These are phyloP conservation scores for Ophion costatus DNA, from an alignment of 2,888 invertebrate species.

Conservation along the genomic window DNA sequence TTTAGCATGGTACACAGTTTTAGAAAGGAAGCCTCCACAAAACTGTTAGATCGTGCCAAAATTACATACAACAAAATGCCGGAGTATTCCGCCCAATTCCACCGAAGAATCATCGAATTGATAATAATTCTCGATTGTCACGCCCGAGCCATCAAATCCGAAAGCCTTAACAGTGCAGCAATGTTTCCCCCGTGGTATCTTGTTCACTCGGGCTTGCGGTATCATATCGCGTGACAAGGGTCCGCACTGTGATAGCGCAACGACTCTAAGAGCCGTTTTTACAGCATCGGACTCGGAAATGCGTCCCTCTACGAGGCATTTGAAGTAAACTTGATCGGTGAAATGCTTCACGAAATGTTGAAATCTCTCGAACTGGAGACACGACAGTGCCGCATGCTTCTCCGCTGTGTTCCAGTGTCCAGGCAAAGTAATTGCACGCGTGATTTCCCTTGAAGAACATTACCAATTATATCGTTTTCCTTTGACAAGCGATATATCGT, in stretches of 20 bases:
- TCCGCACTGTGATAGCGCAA: slow-evolving; percentile 86
- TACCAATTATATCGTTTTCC: slow-evolving; percentile 85
- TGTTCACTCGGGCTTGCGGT: slow-evolving; percentile 85
- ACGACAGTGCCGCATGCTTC: slow-evolving; percentile 86
- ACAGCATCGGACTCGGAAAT: slow-evolving; percentile 87
- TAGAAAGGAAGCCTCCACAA: not conserved
- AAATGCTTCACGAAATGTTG: slow-evolving; percentile 86
- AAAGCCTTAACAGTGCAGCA: slow-evolving; percentile 86
- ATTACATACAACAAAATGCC: not conserved
- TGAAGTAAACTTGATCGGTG: slow-evolving; percentile 87
- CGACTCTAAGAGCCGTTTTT: slow-evolving; percentile 85
- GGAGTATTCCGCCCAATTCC: not conserved
- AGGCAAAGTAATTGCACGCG: slow-evolving; percentile 88
- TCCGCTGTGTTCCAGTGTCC: slow-evolving; percentile 88
- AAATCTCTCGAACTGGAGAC: slow-evolving; percentile 86
- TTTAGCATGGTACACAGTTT: not conserved
- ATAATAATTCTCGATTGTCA: not conserved
- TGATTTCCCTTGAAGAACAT: slow-evolving; percentile 86
- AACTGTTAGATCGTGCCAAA: not conserved
- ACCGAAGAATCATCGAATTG: slow-evolving; percentile 17
- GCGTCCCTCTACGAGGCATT: slow-evolving; percentile 93
- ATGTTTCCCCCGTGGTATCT: slow-evolving; percentile 88
- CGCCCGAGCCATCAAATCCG: too few relatives aligned
- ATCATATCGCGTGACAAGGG: slow-evolving; percentile 83
- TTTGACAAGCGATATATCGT: slow-evolving; percentile 81